phyloP scores from a whole-genome alignment of 2,113 vertebrate species.

The Chionomys nivalis region DNA sequence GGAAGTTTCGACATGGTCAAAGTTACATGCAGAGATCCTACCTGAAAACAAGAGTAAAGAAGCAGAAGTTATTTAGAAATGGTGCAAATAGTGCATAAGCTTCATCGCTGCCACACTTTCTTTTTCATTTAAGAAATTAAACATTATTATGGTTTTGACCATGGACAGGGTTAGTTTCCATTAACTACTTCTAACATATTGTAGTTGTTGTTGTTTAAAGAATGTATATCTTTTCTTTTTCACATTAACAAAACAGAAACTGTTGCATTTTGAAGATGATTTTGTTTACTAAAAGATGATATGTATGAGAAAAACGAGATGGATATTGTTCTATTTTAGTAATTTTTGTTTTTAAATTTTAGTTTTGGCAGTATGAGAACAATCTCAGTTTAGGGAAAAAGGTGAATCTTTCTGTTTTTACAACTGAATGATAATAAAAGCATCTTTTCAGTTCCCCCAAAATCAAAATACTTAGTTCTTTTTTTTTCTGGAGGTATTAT shows the following conservation, averaged over 20 bases:
- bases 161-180: neutral
- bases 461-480: neutral
- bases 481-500: neutral
- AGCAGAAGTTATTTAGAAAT: neutral
- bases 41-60: neutral
- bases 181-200: neutral
- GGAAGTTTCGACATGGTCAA: neutral
- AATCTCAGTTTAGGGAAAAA: neutral
- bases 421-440: conserved; percentile 10
- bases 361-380: neutral
- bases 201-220: neutral
- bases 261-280: neutral
- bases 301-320: neutral
- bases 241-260: conserved; percentile 6
- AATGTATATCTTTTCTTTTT: neutral
- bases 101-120: neutral
- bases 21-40: neutral
- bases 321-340: neutral
- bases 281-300: conserved; percentile 26
- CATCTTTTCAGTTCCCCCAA: neutral
- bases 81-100: neutral
- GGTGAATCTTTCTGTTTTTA: neutral
- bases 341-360: neutral
- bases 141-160: neutral
- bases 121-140: neutral